Percentiles rank a stretch among this genome's conserved stretches.
Conservation (phyloP, 2,113 vertebrate species). For the Indicator maculatus region DNA sequence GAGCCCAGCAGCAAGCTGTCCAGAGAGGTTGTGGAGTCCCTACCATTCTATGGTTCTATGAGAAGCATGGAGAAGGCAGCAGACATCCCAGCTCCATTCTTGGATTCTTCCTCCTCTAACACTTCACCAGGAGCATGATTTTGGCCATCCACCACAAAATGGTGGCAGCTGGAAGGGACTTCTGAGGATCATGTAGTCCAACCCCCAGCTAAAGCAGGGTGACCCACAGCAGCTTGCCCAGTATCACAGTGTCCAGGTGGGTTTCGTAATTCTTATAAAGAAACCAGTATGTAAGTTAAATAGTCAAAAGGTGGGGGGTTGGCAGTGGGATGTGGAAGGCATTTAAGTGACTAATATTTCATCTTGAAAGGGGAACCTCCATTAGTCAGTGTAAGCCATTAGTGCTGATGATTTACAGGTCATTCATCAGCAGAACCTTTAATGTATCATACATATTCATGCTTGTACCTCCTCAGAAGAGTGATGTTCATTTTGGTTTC, state of each 20-base stretch:
- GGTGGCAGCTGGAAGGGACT: too few relatives aligned
- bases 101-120: background rate
- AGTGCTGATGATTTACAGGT: background rate
- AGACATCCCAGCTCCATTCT: background rate
- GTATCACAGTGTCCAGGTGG: background rate
- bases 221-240: too few relatives aligned
- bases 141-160: too few relatives aligned
- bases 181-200: too few relatives aligned
- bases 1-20: too few relatives aligned
- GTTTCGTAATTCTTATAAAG: background rate
- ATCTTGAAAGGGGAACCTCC: background rate
- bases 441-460: constrained; percentile 13
- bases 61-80: background rate
- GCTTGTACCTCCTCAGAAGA: background rate
- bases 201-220: too few relatives aligned
- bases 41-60: too few relatives aligned
- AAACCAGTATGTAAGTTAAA: background rate
- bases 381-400: background rate
- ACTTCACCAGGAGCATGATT: background rate
- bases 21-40: too few relatives aligned
- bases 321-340: background rate
- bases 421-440: constrained; percentile 10
- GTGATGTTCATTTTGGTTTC: constrained; percentile 17
- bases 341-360: constrained; percentile 25
- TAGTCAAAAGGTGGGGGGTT: background rate